Evolutionary conservation across 2,113 vertebrate species (phyloP), one percentile per base, ranked within the genome.

Genomic region (Tympanuchus pallidicinctus): DNA sequence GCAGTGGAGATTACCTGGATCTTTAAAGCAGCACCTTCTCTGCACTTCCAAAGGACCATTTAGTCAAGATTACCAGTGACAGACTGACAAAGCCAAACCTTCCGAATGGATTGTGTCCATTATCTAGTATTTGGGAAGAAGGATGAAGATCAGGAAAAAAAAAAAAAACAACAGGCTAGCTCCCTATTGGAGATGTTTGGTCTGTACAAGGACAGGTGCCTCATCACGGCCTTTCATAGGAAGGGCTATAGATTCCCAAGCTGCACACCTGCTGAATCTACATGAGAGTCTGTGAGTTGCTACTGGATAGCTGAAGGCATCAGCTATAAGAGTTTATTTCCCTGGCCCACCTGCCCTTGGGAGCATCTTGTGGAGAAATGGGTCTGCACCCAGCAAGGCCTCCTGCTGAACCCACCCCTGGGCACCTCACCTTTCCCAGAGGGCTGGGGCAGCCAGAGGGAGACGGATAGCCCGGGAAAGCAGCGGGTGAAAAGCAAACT

Each of bases 401-500:
- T 96, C 86, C 92, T 94, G 76, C 89, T 34, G 70, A 84, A 65
- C 73, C 83, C 4, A 0, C 32, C 70, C 60, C 32, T 11, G 32
- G 56, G 32, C 54, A 22, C 72, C 73, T 48, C 18, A 28, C 59
- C 73, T 61, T 78, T 82, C 65, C 66, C 10, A 10, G 32, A 22
- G 38, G 60, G 66, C 56, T 50, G 8, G 0, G 66, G 43, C 32
- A 82, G n/a, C 28, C 32, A 67, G 60, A 66, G 52, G 16, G 40
- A 93, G 73, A 84, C 15, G 88, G 77, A 90, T 66, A 77, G 85
- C 40, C 34, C 77, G 7, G 11, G 75, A 82, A 86, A 74, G 65
- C 82, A 82, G 83, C 18, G 18, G 81, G 83, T 77, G 52, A 95
- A 95, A 96, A 91, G 88, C 88, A 95, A 95, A 94, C 90, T 93